Conservation (phyloP, 2,888 invertebrate genomes). For the Drosophila pullipes region DNA sequence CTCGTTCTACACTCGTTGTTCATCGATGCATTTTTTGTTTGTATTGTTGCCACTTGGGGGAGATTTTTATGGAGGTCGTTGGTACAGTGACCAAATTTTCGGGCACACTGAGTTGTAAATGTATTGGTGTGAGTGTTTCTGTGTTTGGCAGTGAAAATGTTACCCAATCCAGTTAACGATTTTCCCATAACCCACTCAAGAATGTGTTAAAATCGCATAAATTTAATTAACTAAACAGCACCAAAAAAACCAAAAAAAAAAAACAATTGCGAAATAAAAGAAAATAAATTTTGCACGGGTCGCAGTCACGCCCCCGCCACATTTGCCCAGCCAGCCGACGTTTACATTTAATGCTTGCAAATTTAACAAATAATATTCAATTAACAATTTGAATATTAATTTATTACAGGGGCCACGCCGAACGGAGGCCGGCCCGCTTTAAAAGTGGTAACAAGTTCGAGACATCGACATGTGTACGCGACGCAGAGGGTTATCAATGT, state of each 20-base stretch:
- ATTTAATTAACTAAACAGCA: slow-evolving; percentile 42
- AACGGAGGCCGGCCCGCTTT: slow-evolving; percentile 71
- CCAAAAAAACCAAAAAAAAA: slow-evolving; percentile 31
- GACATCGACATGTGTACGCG: slow-evolving; percentile 64
- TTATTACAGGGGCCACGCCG: slow-evolving; percentile 72
- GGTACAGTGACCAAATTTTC: slow-evolving; percentile 67
- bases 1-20: slow-evolving; percentile 14
- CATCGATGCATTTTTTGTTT: slow-evolving; percentile 29
- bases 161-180: background rate
- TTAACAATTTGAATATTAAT: slow-evolving; percentile 84
- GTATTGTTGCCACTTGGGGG: slow-evolving; percentile 7
- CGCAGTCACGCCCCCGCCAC: slow-evolving; percentile 63
- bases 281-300: slow-evolving; percentile 28
- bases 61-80: slow-evolving; percentile 53
- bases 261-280: slow-evolving; percentile 24
- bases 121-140: background rate
- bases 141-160: background rate
- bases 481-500: slow-evolving; percentile 14
- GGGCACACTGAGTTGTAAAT: background rate
- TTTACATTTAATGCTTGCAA: slow-evolving; percentile 81
- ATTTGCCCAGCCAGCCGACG: slow-evolving; percentile 63
- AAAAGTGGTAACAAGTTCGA: slow-evolving; percentile 81
- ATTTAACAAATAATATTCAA: slow-evolving; percentile 83
- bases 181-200: slow-evolving; percentile 11
- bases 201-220: slow-evolving; percentile 54